phyloP scores from a whole-genome alignment of 2,888 invertebrate genomes.

The Catocala sponsa region DNA sequence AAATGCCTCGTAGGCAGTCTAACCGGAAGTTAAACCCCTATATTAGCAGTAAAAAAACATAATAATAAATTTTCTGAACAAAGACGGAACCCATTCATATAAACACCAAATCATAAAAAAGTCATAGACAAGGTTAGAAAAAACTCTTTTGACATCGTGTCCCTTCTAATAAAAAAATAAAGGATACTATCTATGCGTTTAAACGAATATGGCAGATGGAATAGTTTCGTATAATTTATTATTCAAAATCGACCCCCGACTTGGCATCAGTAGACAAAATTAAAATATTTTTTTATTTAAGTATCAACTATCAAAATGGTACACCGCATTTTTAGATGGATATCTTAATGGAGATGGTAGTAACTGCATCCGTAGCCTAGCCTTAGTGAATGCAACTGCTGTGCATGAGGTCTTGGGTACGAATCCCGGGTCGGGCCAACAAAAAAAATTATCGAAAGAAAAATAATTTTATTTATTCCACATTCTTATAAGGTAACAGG shows the following conservation, averaged over 20 bases:
- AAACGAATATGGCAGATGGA: constrained; percentile 62
- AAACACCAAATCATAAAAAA: constrained; percentile 20
- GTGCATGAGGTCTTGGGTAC: too few relatives aligned
- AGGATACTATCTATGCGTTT: constrained; percentile 64
- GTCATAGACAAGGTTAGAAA: constrained; percentile 42
- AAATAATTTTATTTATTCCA: too few relatives aligned
- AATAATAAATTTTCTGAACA: too few relatives aligned
- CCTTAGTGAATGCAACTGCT: too few relatives aligned
- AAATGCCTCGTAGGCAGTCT: too few relatives aligned
- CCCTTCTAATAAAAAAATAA: constrained; percentile 62
- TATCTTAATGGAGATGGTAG: background rate
- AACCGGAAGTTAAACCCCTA: too few relatives aligned
- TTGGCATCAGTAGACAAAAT: constrained; percentile 7
- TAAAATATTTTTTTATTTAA: constrained; percentile 3
- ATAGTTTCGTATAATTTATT: constrained; percentile 49
- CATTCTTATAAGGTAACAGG: too few relatives aligned
- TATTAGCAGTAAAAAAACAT: too few relatives aligned
- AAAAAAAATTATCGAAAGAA: too few relatives aligned
- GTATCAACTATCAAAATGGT: background rate
- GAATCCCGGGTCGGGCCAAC: too few relatives aligned
- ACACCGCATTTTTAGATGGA: background rate
- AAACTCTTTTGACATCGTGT: constrained; percentile 50
- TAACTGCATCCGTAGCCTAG: too few relatives aligned
- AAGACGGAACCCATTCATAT: constrained; percentile 37
- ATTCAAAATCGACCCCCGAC: constrained; percentile 36